A percentile compares a stretch with the other conserved stretches of the same genome.
These are phyloP conservation scores for Eristalinus aeneus DNA, from an alignment of 2,888 invertebrate genomes.

Conservation along the genomic window DNA sequence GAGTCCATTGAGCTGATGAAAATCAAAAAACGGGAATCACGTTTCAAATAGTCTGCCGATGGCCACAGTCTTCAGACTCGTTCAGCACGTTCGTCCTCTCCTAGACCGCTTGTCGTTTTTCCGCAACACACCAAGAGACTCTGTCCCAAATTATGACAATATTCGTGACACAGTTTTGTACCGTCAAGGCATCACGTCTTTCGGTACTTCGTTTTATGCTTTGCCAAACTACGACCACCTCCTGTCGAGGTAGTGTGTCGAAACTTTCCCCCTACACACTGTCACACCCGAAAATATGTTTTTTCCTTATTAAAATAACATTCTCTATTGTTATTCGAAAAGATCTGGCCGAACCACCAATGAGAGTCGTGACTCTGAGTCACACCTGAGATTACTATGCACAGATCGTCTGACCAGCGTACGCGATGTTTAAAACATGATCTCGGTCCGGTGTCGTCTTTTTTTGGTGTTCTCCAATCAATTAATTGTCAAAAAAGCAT, in stretches of 20 bases:
- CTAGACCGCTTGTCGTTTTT: background rate
- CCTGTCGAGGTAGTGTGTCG: background rate
- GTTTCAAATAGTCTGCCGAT: no score
- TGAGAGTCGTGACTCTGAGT: conserved; percentile 41
- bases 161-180: conserved; percentile 13
- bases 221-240: background rate
- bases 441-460: conserved; percentile 1
- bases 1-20: no score
- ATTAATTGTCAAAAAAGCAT: conserved; percentile 22
- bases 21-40: no score
- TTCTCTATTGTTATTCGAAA: conserved; percentile 42
- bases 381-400: conserved; percentile 34
- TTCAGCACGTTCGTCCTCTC: background rate
- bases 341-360: background rate
- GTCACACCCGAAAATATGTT: conserved; percentile 4
- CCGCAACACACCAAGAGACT: background rate
- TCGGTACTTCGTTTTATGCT: background rate
- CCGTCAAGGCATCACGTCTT: conserved; percentile 12
- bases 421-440: conserved; percentile 36
- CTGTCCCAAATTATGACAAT: background rate
- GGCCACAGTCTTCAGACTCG: background rate
- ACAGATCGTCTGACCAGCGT: conserved; percentile 28
- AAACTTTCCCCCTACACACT: conserved; percentile 33
- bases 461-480: background rate
- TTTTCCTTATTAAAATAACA: conserved; percentile 1